A percentile compares a stretch with the other conserved stretches of the same genome.
Evolutionary conservation across 2,888 invertebrate genomes (phyloP).

Genomic region (Sinotaia quadrata): DNA sequence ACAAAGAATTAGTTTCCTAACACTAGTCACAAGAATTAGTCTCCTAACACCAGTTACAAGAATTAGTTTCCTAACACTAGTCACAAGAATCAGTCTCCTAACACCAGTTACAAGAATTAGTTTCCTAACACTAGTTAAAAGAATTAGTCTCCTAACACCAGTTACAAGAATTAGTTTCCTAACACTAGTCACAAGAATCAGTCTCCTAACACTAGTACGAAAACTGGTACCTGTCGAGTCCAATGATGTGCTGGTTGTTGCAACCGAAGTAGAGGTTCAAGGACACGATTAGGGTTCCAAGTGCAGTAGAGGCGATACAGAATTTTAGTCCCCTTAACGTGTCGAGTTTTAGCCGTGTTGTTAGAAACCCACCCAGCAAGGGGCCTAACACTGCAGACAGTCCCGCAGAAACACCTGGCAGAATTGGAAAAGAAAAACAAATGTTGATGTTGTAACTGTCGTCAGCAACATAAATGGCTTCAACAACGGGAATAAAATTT

Average conservation of each 20-base stretch:
- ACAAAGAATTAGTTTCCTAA: too few species aligned
- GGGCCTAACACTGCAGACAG: not conserved
- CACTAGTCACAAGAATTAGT: too few species aligned
- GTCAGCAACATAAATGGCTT: not conserved
- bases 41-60: too few species aligned
- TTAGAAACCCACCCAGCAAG: not conserved
- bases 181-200: too few species aligned
- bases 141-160: too few species aligned
- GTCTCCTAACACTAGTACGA: not conserved
- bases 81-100: too few species aligned
- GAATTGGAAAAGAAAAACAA: not conserved
- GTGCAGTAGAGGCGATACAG: not conserved
- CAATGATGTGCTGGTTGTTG: not conserved
- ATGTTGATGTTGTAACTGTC: not conserved
- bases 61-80: too few species aligned
- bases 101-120: too few species aligned
- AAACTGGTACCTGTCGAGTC: not conserved
- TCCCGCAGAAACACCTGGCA: not conserved
- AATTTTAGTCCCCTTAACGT: not conserved
- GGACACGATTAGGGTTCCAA: not conserved
- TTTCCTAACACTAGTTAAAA: too few species aligned
- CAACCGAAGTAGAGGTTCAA: not conserved
- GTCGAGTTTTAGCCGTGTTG: not conserved
- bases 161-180: too few species aligned
- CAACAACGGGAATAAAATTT: too few species aligned